Percentiles rank a stretch among this genome's conserved stretches.
Evolutionary conservation across 2,113 vertebrate species (phyloP).

Genomic region (Siniperca knerii): DNA sequence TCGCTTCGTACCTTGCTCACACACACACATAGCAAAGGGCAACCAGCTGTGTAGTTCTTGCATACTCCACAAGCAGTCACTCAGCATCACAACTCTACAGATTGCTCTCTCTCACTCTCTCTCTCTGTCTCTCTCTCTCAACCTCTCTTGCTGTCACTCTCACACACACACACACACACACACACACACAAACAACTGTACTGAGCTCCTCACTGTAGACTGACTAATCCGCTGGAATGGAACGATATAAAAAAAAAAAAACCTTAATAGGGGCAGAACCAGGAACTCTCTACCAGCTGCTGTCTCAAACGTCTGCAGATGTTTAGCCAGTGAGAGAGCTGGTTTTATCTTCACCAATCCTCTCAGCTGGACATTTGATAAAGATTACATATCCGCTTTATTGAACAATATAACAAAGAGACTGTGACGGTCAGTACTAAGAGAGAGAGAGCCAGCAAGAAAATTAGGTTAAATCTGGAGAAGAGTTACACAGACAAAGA

Average conservation of each 20-base stretch:
- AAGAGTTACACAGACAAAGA: not conserved
- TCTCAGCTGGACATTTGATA: not conserved
- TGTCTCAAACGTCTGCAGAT: constrained; percentile 20
- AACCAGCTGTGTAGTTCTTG: constrained; percentile 73
- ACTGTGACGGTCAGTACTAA: not conserved
- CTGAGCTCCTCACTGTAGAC: not conserved
- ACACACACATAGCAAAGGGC: constrained; percentile 50
- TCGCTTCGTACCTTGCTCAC: constrained; percentile 46
- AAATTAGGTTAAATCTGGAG: not conserved
- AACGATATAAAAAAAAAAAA: constrained; percentile 23
- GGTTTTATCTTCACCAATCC: constrained; percentile 1
- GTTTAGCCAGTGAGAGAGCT: constrained; percentile 8
- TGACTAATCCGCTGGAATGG: constrained; percentile 36
- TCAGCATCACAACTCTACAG: constrained; percentile 41
- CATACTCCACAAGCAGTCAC: constrained; percentile 49
- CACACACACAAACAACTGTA: constrained; percentile 27
- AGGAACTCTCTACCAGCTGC: constrained; percentile 1
- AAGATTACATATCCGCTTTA: constrained; percentile 16
- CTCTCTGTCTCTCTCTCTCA: constrained; percentile 5
- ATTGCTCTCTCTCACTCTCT: not conserved
- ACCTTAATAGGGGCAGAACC: constrained; percentile 24
- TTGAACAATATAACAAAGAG: not conserved
- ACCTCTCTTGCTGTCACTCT: not conserved
- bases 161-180: constrained; percentile 3
- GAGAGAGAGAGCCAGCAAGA: not conserved